Conservation (phyloP, 2,797 vertebrate genomes). For the Eidolon dupreanum region DNA sequence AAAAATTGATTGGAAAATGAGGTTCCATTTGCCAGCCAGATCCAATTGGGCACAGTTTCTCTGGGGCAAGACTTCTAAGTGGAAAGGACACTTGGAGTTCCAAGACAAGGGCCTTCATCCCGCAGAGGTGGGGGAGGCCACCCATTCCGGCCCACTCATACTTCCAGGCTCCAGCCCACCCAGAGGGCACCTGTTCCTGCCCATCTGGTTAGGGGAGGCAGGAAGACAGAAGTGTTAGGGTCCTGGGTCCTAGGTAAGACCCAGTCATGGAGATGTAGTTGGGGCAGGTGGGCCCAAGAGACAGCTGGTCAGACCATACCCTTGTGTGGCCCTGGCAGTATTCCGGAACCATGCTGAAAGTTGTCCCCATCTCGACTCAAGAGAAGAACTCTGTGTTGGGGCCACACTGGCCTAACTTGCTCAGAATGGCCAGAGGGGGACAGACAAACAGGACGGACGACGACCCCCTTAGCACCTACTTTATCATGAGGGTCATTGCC, state of each 20-base stretch:
- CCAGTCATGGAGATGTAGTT: not conserved
- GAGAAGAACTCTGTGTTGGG: not conserved
- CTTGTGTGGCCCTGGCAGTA: not conserved
- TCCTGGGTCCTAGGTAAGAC: not conserved
- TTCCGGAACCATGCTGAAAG: not conserved
- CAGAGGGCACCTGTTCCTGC: not conserved
- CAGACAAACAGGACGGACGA: not conserved
- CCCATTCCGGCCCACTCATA: not conserved
- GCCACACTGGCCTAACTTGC: not conserved
- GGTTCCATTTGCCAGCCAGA: not conserved
- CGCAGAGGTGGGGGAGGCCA: not conserved
- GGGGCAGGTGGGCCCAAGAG: not conserved
- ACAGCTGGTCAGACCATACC: not conserved
- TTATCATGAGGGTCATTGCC: not conserved
- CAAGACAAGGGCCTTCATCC: not conserved
- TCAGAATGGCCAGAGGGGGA: not conserved
- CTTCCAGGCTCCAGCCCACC: not conserved
- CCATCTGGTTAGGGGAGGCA: not conserved
- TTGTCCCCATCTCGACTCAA: too few species aligned
- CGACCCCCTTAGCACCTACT: fast-evolving
- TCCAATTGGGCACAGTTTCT: fast-evolving
- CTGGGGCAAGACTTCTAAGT: fast-evolving
- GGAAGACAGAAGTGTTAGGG: not conserved
- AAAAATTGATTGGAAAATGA: not conserved
- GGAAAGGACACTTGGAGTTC: not conserved